Percentiles rank a stretch among this genome's conserved stretches.
phyloP scores from a whole-genome alignment of 2,113 vertebrate species.

The Labeo catla region DNA sequence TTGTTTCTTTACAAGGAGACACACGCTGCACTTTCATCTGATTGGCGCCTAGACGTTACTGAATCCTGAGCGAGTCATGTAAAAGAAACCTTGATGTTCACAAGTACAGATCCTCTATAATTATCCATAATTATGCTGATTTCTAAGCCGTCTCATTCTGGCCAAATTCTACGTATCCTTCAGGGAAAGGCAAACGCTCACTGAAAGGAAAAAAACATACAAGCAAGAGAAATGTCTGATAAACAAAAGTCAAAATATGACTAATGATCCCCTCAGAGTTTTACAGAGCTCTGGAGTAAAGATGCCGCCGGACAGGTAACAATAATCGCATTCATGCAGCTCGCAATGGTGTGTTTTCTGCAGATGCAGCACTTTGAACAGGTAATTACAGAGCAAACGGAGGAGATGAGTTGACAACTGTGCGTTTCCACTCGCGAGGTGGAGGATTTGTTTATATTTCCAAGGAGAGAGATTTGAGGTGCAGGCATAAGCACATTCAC shows the following conservation, averaged over 20 bases:
- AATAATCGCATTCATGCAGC: slow-evolving; percentile 51
- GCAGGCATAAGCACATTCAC: slow-evolving; percentile 20
- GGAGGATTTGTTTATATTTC: slow-evolving; percentile 71
- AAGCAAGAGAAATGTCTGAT: not conserved
- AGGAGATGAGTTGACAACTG: slow-evolving; percentile 65
- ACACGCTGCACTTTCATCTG: slow-evolving; percentile 5
- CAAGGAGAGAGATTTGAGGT: slow-evolving; percentile 9
- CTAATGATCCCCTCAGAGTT: not conserved
- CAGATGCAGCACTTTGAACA: slow-evolving; percentile 22
- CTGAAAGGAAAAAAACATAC: not conserved
- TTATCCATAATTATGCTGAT: slow-evolving; percentile 11
- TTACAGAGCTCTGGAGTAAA: not conserved
- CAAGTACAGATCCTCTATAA: not conserved
- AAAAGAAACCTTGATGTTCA: not conserved
- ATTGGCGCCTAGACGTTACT: not conserved
- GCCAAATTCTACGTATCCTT: not conserved
- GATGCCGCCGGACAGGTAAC: slow-evolving; percentile 22
- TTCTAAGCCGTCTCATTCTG: not conserved
- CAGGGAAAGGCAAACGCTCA: not conserved
- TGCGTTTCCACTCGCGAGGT: slow-evolving; percentile 66
- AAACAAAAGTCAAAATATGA: not conserved
- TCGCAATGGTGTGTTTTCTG: slow-evolving; percentile 29
- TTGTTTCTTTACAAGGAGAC: not conserved
- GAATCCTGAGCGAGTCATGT: slow-evolving; percentile 4
- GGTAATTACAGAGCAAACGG: not conserved